Conservation (phyloP, 2,113 vertebrate genomes). For the Fulica atra region DNA sequence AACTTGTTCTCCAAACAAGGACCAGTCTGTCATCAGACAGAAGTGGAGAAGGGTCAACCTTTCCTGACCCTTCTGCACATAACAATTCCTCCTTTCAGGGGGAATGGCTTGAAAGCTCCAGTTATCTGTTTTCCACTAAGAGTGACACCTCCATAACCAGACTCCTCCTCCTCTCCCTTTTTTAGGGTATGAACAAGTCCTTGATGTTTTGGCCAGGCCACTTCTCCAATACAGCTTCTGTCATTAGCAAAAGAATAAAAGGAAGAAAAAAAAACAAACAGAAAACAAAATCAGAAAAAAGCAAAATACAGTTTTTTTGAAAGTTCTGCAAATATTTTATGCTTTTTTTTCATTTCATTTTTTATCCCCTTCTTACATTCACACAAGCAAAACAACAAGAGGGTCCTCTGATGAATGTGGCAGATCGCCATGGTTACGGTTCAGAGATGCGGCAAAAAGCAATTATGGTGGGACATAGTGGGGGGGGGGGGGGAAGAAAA, state of each 20-base stretch:
- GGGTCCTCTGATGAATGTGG: conserved; percentile 82
- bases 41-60: conserved; percentile 67
- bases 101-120: conserved; percentile 38
- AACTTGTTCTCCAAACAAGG: conserved; percentile 65
- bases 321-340: conserved; percentile 74
- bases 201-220: not conserved
- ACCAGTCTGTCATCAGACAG: conserved; percentile 62
- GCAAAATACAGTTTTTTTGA: not conserved
- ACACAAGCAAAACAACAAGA: conserved; percentile 83
- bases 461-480: conserved; percentile 82
- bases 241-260: not conserved
- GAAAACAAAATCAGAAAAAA: not conserved
- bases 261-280: too few relatives aligned
- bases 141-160: conserved; percentile 29
- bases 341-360: not conserved
- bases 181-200: conserved; percentile 44
- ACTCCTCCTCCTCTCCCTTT: not conserved
- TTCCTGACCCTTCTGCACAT: conserved; percentile 14
- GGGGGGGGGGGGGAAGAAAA: not conserved
- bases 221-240: conserved; percentile 38
- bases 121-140: conserved; percentile 36
- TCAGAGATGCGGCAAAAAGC: conserved; percentile 86
- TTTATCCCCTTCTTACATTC: conserved; percentile 49
- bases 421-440: conserved; percentile 86
- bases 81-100: conserved; percentile 65